Evolutionary conservation across 2,888 invertebrate species (phyloP), one percentile per base, ranked within the genome.

Genomic region (Drosophila hamatofila): DNA sequence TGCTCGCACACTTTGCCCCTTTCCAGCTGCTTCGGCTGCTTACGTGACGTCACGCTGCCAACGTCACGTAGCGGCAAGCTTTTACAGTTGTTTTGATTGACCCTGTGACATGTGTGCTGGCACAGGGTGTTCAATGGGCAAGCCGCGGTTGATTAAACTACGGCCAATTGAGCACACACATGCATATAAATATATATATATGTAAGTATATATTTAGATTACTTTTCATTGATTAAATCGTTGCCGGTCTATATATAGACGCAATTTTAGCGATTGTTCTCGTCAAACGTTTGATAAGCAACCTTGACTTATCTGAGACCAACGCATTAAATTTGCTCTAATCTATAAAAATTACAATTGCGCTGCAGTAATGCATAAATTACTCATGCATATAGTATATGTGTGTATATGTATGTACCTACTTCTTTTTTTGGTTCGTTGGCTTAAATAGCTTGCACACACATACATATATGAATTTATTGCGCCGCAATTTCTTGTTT

Each of bases 401-500:
- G 27, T 63, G 46, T 44, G 37, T 52, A 18, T 41, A 7, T 41
- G 18, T 63, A 41, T 58, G 27, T 62, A 52, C 51, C 30, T 51
- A 42, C 48, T 60, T 44, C 49, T 21, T 61, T 27, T 65, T 65
- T 64, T 35, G 46, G 51, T 35, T 30, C 60, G 69, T 52, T 60
- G 59, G 39, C 66, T 69, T 73, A 56, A 58, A 68, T 46, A 33
- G 14, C 46, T 27, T 35, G 57, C 27, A 46, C 6, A 63, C 23
- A 21, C n/a, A 56, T 14, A 23, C 9, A 59, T 14, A 77, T 57
- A 23, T 18, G 48, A 59, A 59, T 58, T 64, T 75, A 85, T 74
- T 85, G 76, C 82, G 82, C 55, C 73, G 83, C 55, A 80, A 61
- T 60, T 81, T 67, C 56, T 67, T 64, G 55, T 63, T 65, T 58